phyloP scores from a whole-genome alignment of 92 coral and sea anemone species.

The Parazoanthus atlanticus region DNA sequence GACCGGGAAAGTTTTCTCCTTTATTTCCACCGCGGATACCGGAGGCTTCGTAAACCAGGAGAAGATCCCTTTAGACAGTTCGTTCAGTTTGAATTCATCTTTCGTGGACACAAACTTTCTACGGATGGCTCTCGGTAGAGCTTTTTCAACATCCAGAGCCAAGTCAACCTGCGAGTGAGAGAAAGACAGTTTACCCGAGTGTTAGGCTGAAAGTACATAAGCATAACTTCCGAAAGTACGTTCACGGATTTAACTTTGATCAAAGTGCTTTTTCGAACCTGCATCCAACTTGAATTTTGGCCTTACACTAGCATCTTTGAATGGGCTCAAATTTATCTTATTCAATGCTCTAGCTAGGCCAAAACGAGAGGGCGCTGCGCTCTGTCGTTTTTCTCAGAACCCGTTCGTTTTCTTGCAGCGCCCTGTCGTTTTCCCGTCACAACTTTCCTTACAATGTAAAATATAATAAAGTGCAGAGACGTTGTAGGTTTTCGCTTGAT shows the following conservation, averaged over 20 bases:
- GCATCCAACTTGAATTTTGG: too few species aligned
- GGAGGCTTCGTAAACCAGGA: conserved; percentile 62
- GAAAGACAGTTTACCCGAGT: background rate
- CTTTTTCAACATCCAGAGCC: conserved; percentile 97
- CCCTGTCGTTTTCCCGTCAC: too few species aligned
- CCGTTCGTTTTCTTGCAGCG: too few species aligned
- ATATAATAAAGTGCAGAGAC: too few species aligned
- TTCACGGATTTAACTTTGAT: background rate
- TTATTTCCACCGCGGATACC: conserved; percentile 66
- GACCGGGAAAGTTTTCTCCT: conserved; percentile 70
- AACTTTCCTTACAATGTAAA: too few species aligned
- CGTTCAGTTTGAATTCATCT: conserved; percentile 74
- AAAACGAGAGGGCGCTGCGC: too few species aligned
- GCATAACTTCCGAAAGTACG: background rate
- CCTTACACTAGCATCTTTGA: too few species aligned
- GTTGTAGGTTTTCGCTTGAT: too few species aligned
- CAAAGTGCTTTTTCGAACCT: too few species aligned
- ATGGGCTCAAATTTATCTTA: too few species aligned
- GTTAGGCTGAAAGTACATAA: background rate
- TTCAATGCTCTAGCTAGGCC: too few species aligned
- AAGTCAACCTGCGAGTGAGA: conserved; percentile 76
- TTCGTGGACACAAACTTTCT: conserved; percentile 51
- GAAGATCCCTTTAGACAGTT: conserved; percentile 58
- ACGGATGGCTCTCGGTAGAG: conserved; percentile 81
- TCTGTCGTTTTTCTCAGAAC: too few species aligned